Conservation (phyloP, 2,888 invertebrate species). For the Fabriciana adippe region DNA sequence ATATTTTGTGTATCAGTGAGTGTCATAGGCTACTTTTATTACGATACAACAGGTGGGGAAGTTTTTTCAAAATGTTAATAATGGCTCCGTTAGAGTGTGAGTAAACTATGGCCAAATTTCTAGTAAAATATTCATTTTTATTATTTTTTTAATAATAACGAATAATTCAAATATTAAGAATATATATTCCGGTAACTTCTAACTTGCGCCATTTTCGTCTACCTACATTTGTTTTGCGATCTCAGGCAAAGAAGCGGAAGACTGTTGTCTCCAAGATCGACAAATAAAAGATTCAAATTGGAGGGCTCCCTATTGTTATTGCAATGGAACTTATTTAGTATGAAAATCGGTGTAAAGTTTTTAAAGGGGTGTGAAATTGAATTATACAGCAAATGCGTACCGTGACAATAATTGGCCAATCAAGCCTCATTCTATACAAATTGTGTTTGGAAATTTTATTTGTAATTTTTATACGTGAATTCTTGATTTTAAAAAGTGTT, state of each 20-base stretch:
- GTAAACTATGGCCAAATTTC: too few species aligned
- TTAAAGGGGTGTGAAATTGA: slow-evolving; percentile 53
- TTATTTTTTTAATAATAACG: slow-evolving; percentile 11
- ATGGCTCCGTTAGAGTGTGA: too few species aligned
- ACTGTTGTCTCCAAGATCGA: slow-evolving; percentile 65
- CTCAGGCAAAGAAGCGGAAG: slow-evolving; percentile 70
- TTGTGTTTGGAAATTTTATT: slow-evolving; percentile 31
- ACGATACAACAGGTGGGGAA: too few species aligned
- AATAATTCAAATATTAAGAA: neutral
- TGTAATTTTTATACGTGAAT: slow-evolving; percentile 4
- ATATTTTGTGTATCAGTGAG: too few species aligned
- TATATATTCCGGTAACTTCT: neutral
- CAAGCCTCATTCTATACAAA: slow-evolving; percentile 38
- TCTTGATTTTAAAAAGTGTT: neutral
- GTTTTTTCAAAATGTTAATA: too few species aligned
- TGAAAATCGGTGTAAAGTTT: slow-evolving; percentile 55
- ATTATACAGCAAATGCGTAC: slow-evolving; percentile 39
- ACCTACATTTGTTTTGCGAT: slow-evolving; percentile 42
- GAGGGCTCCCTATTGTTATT: slow-evolving; percentile 61
- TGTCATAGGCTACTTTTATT: too few species aligned
- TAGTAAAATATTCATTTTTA: neutral
- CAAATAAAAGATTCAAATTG: slow-evolving; percentile 61
- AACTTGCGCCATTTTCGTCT: slow-evolving; percentile 20
- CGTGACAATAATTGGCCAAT: slow-evolving; percentile 44
- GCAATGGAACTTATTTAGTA: slow-evolving; percentile 72